Evolutionary conservation across 1,140 invertebrate genomes (phyloP).

Genomic region (Myzus persicae): DNA sequence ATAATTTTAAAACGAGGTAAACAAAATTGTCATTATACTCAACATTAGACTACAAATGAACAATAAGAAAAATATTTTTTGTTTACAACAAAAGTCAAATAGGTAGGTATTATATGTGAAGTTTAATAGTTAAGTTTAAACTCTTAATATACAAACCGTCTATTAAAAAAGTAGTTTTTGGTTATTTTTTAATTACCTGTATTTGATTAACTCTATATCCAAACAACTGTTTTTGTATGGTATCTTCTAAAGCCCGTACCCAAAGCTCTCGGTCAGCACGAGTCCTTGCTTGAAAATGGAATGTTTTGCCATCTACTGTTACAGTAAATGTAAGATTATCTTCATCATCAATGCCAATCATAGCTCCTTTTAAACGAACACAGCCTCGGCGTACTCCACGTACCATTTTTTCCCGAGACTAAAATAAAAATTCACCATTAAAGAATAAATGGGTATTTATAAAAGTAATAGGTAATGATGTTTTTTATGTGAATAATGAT

Average conservation of each 20-base stretch:
- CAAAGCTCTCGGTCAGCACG: slow-evolving; percentile 93
- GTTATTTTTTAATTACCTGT: background rate
- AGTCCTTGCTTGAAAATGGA: slow-evolving; percentile 96
- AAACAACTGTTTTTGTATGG: slow-evolving; percentile 84
- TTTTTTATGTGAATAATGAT: background rate
- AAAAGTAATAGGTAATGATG: background rate
- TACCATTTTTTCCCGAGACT: slow-evolving; percentile 99
- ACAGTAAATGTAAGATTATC: slow-evolving; percentile 99
- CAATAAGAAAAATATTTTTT: no score
- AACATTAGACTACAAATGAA: no score
- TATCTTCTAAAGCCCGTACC: slow-evolving; percentile 93
- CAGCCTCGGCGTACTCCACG: slow-evolving; percentile 94
- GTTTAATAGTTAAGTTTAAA: background rate
- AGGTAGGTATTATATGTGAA: no score
- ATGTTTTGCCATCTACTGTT: slow-evolving; percentile 97
- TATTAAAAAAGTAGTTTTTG: background rate
- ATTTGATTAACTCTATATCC: slow-evolving; percentile 63
- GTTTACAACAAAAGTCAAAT: background rate
- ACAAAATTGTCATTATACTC: background rate
- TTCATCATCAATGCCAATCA: slow-evolving; percentile 98
- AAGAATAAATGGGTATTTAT: background rate
- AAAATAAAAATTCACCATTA: slow-evolving; percentile 65
- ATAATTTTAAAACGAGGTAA: background rate
- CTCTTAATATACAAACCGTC: background rate
- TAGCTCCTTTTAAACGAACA: slow-evolving; percentile 90